Base-by-base conservation (phyloP, 2,888 invertebrate genomes). In the Salticus scenicus region DNA sequence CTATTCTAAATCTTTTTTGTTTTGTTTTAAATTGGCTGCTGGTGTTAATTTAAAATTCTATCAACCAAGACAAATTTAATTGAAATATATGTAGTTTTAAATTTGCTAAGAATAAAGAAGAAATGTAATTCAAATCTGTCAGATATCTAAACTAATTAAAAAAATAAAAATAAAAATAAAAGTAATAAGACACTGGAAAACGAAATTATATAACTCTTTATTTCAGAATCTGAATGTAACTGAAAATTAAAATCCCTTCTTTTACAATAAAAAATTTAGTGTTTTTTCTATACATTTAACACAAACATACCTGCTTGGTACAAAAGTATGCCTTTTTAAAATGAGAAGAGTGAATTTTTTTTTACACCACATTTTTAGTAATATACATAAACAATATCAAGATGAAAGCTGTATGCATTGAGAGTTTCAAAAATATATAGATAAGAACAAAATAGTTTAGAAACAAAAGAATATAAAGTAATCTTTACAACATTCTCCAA, bases 311-410 rank as follows among this genome's bases (percentile, higher is more conserved):
- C 67, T 28, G 71, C 71, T 76, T 73, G 47, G 31, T 33, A 74
- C 24, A 84, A 83, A 83, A 84, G 41, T 73, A 84, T 77, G 69
- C 73, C 57, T 77, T 77, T 84, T 77, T 71, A 67, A 77, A 84
- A 78, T 20, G 57, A 67, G 71, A 80, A 51, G 41, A 84, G 73
- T 69, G 83, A 72, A 63, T 77, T 57, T 30, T 63, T 51, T 72
- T 75, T 57, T 75, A 75, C 67, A 75, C 81, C 81, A 81, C 37
- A 80, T 75, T 70, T 66, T 66, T 24, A 57, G 4, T 57, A 20
- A 57, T 24, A 24, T 57, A 57, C 1, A 24, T 24, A 57, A 47
- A 7, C 8, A 57, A 17, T 57, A 57, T 57, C 57, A 57, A 57
- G 57, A 12, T 24, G 24, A 57, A 57, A 24, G 57, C 57, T 24